Percentiles rank a stretch among this genome's conserved stretches.
Evolutionary conservation across 2,797 vertebrate species (phyloP).

Genomic region (Myotis findleyi): DNA sequence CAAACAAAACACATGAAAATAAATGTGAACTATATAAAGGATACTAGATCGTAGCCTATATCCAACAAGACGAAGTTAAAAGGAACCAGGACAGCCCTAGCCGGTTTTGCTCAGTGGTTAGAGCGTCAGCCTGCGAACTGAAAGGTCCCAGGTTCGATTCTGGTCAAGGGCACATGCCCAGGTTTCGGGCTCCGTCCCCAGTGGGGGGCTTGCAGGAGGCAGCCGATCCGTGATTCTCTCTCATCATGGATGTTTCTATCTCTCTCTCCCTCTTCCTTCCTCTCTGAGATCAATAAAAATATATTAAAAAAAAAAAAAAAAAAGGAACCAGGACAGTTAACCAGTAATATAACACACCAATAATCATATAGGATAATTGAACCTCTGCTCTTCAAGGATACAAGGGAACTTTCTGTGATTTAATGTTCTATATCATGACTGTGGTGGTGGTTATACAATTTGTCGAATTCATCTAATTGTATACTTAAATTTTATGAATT

Average conservation of each 20-base stretch:
- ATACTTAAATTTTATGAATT: neutral
- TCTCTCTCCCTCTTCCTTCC: no score
- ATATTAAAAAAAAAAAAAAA: neutral
- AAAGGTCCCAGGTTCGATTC: no score
- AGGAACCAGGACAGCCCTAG: neutral
- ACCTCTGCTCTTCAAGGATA: conserved; percentile 2
- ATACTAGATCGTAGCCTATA: neutral
- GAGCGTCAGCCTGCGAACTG: no score
- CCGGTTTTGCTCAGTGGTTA: no score
- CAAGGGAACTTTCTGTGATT: neutral
- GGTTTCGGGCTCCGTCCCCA: no score
- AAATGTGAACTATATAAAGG: neutral
- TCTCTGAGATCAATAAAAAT: no score
- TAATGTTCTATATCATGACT: neutral
- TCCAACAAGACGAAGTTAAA: conserved; percentile 37
- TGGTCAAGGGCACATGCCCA: no score
- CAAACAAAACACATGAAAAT: neutral
- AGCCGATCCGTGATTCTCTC: no score
- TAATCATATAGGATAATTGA: neutral
- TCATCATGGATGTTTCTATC: no score
- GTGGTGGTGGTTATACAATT: neutral
- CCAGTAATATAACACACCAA: neutral
- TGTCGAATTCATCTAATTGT: conserved; percentile 17
- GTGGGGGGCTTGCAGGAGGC: no score
- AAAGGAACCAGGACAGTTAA: neutral